These are phyloP conservation scores for Leguminivora glycinivorella DNA, from an alignment of 1,140 invertebrate species.

Conservation along the genomic window DNA sequence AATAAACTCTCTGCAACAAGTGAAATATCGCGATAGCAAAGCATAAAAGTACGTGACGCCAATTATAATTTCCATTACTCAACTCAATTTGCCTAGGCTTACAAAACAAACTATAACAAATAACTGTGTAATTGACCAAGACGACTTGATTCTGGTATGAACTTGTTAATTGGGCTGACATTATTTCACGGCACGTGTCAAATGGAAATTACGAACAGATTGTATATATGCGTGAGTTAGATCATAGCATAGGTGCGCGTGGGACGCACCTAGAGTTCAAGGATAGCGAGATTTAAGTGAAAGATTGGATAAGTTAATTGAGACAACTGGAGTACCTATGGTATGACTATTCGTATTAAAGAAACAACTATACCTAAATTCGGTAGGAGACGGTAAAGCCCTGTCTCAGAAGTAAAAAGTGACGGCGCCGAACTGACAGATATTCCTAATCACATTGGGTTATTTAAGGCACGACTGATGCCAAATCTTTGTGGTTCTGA, in stretches of 20 bases:
- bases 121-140: slow-evolving; percentile 25
- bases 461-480: slow-evolving; percentile 59
- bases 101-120: slow-evolving; percentile 26
- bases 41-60: slow-evolving; percentile 5
- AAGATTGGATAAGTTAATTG: neutral
- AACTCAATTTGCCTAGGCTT: slow-evolving; percentile 24
- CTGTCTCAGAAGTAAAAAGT: no score
- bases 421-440: no score
- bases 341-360: neutral
- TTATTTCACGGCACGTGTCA: slow-evolving; percentile 1
- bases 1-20: neutral
- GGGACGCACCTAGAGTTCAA: neutral
- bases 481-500: no score
- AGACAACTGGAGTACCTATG: neutral
- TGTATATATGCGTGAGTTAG: neutral
- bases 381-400: no score
- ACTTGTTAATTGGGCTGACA: slow-evolving; percentile 13
- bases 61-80: slow-evolving; percentile 22
- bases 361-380: no score
- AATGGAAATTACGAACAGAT: neutral
- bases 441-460: slow-evolving; percentile 82
- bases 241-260: neutral
- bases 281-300: neutral
- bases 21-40: neutral
- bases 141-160: slow-evolving; percentile 4